Evolutionary conservation across 2,113 vertebrate genomes (phyloP).

Genomic region (Uria aalge): DNA sequence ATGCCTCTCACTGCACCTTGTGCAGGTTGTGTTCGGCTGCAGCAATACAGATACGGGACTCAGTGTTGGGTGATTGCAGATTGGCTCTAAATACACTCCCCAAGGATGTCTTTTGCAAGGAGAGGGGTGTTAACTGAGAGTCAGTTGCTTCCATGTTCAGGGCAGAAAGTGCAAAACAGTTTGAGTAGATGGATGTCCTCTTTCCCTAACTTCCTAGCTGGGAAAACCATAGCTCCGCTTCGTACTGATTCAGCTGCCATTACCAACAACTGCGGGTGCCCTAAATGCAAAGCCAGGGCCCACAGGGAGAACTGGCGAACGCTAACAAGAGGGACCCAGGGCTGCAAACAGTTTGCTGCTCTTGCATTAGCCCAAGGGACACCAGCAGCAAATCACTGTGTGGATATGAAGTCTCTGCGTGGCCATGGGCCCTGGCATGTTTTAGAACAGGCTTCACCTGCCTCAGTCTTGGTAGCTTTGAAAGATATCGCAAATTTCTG

Average conservation of each 20-base stretch:
- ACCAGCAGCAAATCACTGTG: not conserved
- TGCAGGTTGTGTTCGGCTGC: not conserved
- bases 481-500: not conserved
- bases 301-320: not conserved
- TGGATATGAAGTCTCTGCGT: not conserved
- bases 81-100: not conserved
- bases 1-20: not conserved
- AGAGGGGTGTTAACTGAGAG: not conserved
- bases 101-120: not conserved
- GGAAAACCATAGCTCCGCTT: not conserved
- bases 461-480: not conserved
- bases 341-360: not conserved
- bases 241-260: not conserved
- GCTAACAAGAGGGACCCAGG: not conserved
- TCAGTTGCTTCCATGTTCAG: rapidly evolving
- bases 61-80: not conserved
- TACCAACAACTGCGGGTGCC: not conserved
- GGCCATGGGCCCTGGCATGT: not conserved
- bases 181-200: not conserved
- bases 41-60: too few relatives aligned
- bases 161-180: not conserved
- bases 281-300: not conserved
- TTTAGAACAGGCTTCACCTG: not conserved
- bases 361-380: not conserved
- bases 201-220: not conserved